phyloP scores from a whole-genome alignment of 2,888 invertebrate genomes.

The Luffia ferchaultella region DNA sequence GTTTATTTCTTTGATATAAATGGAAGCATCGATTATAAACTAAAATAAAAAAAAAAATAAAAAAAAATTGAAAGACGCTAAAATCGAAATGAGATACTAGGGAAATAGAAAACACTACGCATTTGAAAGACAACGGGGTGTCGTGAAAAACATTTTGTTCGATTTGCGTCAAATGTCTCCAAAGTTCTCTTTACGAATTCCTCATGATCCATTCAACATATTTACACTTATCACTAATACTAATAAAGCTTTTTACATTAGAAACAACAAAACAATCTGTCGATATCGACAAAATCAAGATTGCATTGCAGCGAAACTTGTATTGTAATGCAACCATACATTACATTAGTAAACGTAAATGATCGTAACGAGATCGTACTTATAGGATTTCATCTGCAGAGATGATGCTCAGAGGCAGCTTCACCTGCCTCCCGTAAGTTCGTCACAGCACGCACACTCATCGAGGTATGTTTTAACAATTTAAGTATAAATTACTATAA shows the following conservation, averaged over 20 bases:
- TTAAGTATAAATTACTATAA: conserved; percentile 39
- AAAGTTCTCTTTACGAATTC: neutral
- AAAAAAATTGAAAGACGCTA: conserved; percentile 22
- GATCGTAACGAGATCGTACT: conserved; percentile 64
- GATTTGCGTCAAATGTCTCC: too few species aligned
- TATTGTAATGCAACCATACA: conserved; percentile 46
- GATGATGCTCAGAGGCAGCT: conserved; percentile 36
- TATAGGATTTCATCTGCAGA: conserved; percentile 54
- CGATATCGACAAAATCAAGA: conserved; percentile 25
- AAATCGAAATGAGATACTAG: conserved; percentile 21
- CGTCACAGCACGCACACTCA: conserved; percentile 9
- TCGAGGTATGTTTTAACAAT: conserved; percentile 46
- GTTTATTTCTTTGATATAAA: conserved; percentile 62
- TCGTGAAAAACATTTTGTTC: too few species aligned
- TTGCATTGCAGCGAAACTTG: conserved; percentile 41
- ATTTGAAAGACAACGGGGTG: too few species aligned
- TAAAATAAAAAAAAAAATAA: conserved; percentile 40
- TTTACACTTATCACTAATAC: conserved; percentile 21
- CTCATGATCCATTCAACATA: neutral
- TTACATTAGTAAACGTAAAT: conserved; percentile 21
- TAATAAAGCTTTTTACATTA: conserved; percentile 65
- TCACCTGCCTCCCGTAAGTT: conserved; percentile 23
- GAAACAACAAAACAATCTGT: conserved; percentile 45
- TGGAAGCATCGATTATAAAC: conserved; percentile 64
- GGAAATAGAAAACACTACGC: too few species aligned